Conservation (phyloP, 1,140 invertebrate genomes). For the Cryptotermes secundus region DNA sequence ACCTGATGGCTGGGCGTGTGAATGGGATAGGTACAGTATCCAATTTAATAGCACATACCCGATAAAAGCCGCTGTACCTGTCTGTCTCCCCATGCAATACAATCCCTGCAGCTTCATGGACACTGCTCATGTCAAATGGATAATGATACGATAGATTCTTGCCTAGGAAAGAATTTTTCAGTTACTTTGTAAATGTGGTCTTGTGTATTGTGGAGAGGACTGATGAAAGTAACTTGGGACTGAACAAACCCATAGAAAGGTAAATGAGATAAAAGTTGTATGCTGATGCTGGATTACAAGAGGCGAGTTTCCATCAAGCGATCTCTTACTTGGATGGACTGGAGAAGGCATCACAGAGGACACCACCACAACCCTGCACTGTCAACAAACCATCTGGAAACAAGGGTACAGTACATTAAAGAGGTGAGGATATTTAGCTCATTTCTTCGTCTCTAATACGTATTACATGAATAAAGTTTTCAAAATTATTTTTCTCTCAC, state of each 20-base stretch:
- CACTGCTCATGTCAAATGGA: conserved; percentile 1
- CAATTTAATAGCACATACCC: conserved; percentile 28
- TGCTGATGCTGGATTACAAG: conserved; percentile 6
- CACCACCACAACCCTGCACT: background rate
- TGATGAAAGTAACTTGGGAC: background rate
- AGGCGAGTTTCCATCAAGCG: background rate
- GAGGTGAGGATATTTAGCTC: conserved; percentile 2
- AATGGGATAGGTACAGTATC: conserved; percentile 71
- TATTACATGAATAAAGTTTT: background rate
- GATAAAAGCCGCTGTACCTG: background rate
- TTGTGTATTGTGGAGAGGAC: conserved; percentile 5
- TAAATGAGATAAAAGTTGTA: conserved; percentile 5
- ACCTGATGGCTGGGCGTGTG: conserved; percentile 67
- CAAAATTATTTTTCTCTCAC: background rate
- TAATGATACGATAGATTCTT: background rate
- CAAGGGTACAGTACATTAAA: background rate
- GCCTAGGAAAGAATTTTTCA: background rate
- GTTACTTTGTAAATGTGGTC: conserved; percentile 5
- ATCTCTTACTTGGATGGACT: background rate
- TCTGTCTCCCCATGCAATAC: conserved; percentile 1
- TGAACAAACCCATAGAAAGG: conserved; percentile 14
- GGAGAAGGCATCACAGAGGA: background rate
- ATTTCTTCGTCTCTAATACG: background rate
- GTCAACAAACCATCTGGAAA: background rate
- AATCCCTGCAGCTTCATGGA: conserved; percentile 2